A percentile compares a stretch with the other conserved stretches of the same genome.
Evolutionary conservation across 1,140 invertebrate genomes (phyloP).

Genomic region (Helicorthomorpha holstii): DNA sequence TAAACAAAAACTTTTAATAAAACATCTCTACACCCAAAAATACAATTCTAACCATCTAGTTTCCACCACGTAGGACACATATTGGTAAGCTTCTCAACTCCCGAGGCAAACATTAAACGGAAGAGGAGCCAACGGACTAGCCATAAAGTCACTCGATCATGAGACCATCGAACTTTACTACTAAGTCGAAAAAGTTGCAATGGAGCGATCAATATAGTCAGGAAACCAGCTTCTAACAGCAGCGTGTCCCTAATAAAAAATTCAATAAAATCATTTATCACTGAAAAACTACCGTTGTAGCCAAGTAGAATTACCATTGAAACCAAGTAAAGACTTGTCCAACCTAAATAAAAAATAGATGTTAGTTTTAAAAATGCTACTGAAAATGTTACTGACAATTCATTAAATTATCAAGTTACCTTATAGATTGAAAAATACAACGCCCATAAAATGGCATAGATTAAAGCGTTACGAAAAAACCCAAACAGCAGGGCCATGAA

Average conservation of each 20-base stretch:
- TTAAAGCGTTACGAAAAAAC: slow-evolving; percentile 38
- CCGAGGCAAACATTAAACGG: slow-evolving; percentile 55
- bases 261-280: slow-evolving; percentile 2
- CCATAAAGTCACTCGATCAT: slow-evolving; percentile 46
- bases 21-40: not conserved
- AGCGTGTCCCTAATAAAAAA: slow-evolving; percentile 47
- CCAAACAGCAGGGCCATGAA: slow-evolving; percentile 47
- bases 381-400: too few relatives aligned
- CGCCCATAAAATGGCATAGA: slow-evolving; percentile 49
- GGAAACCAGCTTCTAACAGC: slow-evolving; percentile 54
- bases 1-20: too few relatives aligned
- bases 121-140: slow-evolving; percentile 60
- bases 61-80: slow-evolving; percentile 65
- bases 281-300: not conserved
- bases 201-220: slow-evolving; percentile 54
- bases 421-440: slow-evolving; percentile 56
- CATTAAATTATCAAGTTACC: too few relatives aligned
- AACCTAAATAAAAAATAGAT: too few relatives aligned
- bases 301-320: slow-evolving; percentile 42
- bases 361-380: too few relatives aligned
- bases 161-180: slow-evolving; percentile 16
- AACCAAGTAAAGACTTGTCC: slow-evolving; percentile 59
- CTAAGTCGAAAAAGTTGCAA: slow-evolving; percentile 17
- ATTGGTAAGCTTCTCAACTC: slow-evolving; percentile 55
- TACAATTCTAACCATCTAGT: slow-evolving; percentile 40